A percentile compares a stretch with the other conserved stretches of the same genome.
These are phyloP conservation scores for Plectropomus leopardus DNA, from an alignment of 2,113 vertebrate genomes.

Conservation along the genomic window DNA sequence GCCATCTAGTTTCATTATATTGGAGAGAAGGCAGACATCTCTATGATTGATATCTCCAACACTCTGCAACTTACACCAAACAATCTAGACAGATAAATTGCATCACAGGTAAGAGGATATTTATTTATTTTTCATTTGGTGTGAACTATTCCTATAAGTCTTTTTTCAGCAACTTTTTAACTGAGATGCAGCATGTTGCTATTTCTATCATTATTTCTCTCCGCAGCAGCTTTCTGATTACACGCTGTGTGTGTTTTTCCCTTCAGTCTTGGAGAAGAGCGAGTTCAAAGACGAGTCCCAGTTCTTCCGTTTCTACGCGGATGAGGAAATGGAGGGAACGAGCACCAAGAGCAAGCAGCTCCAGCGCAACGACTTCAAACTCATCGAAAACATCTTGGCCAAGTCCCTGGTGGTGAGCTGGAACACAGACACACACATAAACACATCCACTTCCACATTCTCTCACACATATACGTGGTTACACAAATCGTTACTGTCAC, in stretches of 20 bases:
- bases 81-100: too few relatives aligned
- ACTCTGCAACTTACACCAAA: too few relatives aligned
- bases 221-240: slow-evolving; percentile 5
- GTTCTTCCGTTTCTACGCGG: slow-evolving; percentile 97
- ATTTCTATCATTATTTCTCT: not conserved
- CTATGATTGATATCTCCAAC: too few relatives aligned
- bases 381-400: slow-evolving; percentile 96
- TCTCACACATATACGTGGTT: not conserved
- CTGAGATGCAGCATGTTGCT: not conserved
- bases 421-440: not conserved
- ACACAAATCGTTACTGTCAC: not conserved
- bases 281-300: slow-evolving; percentile 99
- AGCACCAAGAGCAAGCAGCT: slow-evolving; percentile 93
- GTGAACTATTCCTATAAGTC: too few relatives aligned
- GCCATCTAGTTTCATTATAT: too few relatives aligned
- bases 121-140: too few relatives aligned
- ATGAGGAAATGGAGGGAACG: slow-evolving; percentile 97
- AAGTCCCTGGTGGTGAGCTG: slow-evolving; percentile 93
- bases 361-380: slow-evolving; percentile 93
- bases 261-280: slow-evolving; percentile 95
- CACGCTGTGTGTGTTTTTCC: slow-evolving; percentile 7
- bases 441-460: not conserved
- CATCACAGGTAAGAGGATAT: too few relatives aligned
- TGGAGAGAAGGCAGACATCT: too few relatives aligned
- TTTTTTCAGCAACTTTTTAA: not conserved